Conservation (phyloP, 2,113 vertebrate genomes). For the Indicator maculatus region DNA sequence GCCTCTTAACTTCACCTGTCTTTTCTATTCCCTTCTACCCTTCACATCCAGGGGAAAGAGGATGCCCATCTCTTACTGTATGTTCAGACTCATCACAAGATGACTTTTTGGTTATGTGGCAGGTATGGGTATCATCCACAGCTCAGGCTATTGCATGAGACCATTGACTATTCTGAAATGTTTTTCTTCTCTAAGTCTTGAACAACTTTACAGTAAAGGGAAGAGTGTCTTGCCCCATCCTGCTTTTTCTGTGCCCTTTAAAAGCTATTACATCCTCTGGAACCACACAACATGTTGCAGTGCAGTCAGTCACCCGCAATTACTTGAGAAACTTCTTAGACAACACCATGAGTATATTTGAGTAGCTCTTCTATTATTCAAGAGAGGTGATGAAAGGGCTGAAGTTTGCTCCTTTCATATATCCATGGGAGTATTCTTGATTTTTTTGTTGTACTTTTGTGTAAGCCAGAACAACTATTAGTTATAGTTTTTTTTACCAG, state of each 20-base stretch:
- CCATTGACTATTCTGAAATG: background rate
- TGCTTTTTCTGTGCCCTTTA: background rate
- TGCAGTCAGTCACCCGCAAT: background rate
- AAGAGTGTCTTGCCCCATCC: background rate
- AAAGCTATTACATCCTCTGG: background rate
- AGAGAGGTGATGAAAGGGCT: background rate
- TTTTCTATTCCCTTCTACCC: background rate
- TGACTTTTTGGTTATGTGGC: background rate
- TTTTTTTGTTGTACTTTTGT: background rate
- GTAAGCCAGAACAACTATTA: background rate
- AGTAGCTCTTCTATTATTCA: background rate
- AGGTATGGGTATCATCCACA: background rate
- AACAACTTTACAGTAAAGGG: background rate
- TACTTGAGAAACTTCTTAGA: background rate
- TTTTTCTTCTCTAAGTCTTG: background rate
- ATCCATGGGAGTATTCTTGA: background rate
- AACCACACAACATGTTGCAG: background rate
- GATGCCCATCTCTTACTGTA: background rate
- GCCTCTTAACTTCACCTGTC: background rate
- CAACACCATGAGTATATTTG: background rate
- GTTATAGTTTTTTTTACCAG: background rate
- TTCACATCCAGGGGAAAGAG: background rate
- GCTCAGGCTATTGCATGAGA: background rate
- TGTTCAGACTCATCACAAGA: background rate
- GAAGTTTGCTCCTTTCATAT: background rate